Percentiles rank a stretch among this genome's conserved stretches.
Conservation (phyloP, 2,113 vertebrate genomes). For the zebrafish (Danio rerio) region GRCz12tu NC_133179.1:14798001-14798500, state of each 20-base stretch:
- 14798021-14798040: too few relatives aligned
- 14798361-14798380: too few relatives aligned
- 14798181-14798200: conserved; percentile 27
- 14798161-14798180: conserved; percentile 42
- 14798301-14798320: conserved; percentile 50
- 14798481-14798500: background rate
- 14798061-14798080: too few relatives aligned
- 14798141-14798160: background rate
- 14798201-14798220: conserved; percentile 42
- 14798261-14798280: conserved; percentile 30
- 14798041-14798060: too few relatives aligned
- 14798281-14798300: conserved; percentile 48
- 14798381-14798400: conserved; percentile 46
- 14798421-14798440: conserved; percentile 41
- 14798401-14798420: conserved; percentile 35
- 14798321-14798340: conserved; percentile 56
- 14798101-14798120: too few relatives aligned
- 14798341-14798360: conserved; percentile 14
- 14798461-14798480: background rate
- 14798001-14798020: too few relatives aligned
- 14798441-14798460: conserved; percentile 17
- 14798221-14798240: conserved; percentile 55
- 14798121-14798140: too few relatives aligned
- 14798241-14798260: conserved; percentile 49
- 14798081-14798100: too few relatives aligned